Percentiles rank a stretch among this genome's conserved stretches.
phyloP scores from a whole-genome alignment of 1,140 invertebrate species.

The Chironomus striatipennis region DNA sequence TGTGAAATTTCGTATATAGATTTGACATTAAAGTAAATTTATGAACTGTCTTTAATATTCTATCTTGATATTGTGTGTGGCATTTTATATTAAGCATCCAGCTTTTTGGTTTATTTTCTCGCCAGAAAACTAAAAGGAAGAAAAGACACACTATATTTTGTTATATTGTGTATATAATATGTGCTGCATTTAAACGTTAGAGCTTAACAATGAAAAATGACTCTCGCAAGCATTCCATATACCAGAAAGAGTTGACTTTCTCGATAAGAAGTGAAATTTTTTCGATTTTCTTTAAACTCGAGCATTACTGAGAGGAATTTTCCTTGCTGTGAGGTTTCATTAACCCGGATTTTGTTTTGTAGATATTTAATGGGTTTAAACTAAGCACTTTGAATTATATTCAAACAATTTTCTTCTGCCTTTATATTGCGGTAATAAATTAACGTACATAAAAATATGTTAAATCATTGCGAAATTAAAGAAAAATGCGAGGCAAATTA shows the following conservation, averaged over 20 bases:
- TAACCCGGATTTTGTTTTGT: too few species aligned
- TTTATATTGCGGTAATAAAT: too few species aligned
- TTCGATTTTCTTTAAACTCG: too few species aligned
- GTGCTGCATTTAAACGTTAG: background rate
- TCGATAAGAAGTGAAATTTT: background rate
- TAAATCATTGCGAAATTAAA: too few species aligned
- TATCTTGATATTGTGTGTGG: slow-evolving; percentile 2
- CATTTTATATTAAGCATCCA: background rate
- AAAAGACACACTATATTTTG: background rate
- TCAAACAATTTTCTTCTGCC: too few species aligned
- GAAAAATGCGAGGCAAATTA: too few species aligned
- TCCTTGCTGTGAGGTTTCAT: too few species aligned
- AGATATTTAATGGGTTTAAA: too few species aligned
- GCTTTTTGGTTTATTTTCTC: background rate
- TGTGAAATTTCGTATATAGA: background rate
- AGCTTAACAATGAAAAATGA: slow-evolving; percentile 14
- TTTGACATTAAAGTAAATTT: slow-evolving; percentile 15
- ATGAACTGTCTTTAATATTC: slow-evolving; percentile 8
- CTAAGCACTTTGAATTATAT: too few species aligned
- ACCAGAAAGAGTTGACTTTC: background rate
- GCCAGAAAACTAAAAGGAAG: background rate
- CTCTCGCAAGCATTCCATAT: background rate
- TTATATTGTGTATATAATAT: background rate
- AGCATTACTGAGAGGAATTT: too few species aligned
- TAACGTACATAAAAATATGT: too few species aligned